Evolutionary conservation across 1,140 invertebrate species (phyloP), one percentile per base, ranked within the genome.

Genomic region (Philaenus spumarius): DNA sequence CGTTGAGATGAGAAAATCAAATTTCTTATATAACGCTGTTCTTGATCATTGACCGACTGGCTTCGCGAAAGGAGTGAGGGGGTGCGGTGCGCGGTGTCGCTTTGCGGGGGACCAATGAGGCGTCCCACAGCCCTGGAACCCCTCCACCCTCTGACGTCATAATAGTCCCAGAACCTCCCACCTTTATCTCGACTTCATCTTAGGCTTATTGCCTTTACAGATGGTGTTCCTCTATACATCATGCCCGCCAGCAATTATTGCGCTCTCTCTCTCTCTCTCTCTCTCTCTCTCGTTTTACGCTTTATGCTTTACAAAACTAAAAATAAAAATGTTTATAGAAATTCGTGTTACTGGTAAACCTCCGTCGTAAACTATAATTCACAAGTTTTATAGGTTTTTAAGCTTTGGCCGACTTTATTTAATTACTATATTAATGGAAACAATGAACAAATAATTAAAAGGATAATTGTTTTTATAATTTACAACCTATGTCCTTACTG

Each of bases 101-200:
- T 61, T 63, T 66, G 65, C 59, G 65, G 65, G 58, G 63, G 59
- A 62, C 65, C 65, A 66, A 66, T 66, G 65, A 58, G 65, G 65
- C 56, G 62, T 58, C 58, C 63, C 65, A 58, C 61, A 63, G 51
- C 53, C 51, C 26, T 30, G 26, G 26, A 30, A 9, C 26, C n/a
- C 53, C 52, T 43, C 51, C 58, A 20, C 40, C 20, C 17, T 24
- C 43, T 54, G 60, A 59, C 59, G 55, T 55, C 55, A 26, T 55
- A 17, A 37, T 15, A 39, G 35, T 43, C 35, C 22, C 51, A 39
- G 26, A 50, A 52, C 57, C 40, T 55, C 46, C 56, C 34, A 20
- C 59, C 40, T 39, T 59, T 63, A 37, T 57, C 53, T 57, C 57
- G 52, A 30, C 50, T 52, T 19, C 46, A 42, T 58, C 42, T 58